phyloP scores from a whole-genome alignment of 2,113 vertebrate species.

The Pseudorhombus dupliciocellatus region DNA sequence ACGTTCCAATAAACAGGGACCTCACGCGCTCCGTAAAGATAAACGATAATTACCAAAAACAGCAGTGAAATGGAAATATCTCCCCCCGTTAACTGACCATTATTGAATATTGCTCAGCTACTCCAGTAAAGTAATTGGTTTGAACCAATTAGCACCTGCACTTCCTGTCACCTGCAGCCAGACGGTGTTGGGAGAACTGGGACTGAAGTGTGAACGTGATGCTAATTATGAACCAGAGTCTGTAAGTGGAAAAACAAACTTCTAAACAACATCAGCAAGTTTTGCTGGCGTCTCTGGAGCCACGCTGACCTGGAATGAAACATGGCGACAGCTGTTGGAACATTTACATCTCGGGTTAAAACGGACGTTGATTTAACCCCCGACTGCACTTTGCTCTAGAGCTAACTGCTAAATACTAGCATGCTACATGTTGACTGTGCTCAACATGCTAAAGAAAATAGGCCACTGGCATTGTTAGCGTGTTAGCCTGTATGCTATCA shows the following conservation, averaged over 20 bases:
- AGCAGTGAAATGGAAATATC: not conserved
- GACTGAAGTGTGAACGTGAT: conserved; percentile 2
- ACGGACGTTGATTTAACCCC: too few species aligned
- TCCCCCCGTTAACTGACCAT: not conserved
- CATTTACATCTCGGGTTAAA: not conserved
- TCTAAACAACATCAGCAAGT: not conserved
- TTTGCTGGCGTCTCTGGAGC: not conserved
- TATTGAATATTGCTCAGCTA: not conserved
- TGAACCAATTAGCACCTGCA: conserved; percentile 21
- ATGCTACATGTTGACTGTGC: too few species aligned
- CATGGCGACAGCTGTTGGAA: not conserved
- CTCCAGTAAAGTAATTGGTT: not conserved
- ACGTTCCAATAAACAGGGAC: not conserved
- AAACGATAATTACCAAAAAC: not conserved
- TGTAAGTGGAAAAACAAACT: not conserved
- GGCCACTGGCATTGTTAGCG: too few species aligned
- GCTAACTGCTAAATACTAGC: too few species aligned
- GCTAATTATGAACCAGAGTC: conserved; percentile 2
- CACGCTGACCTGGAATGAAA: not conserved
- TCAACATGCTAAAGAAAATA: too few species aligned
- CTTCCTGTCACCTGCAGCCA: not conserved
- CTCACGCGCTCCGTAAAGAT: not conserved
- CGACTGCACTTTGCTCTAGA: too few species aligned
- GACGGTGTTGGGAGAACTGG: conserved; percentile 16
- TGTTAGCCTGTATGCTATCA: too few species aligned